Conservation (phyloP, 2,888 invertebrate genomes). For the Thelaira solivaga region DNA sequence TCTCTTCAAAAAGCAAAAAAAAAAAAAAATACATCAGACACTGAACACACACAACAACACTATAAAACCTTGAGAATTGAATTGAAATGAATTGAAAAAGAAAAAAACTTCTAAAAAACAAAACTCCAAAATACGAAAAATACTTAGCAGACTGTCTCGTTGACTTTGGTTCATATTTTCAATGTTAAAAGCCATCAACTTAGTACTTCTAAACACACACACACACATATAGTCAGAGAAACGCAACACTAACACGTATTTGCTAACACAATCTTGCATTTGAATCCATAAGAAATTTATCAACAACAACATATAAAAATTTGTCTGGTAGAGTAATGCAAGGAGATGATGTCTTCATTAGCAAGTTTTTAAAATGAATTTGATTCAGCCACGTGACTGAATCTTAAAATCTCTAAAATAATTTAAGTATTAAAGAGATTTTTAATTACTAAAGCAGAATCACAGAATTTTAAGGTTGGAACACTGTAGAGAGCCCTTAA, state of each 20-base stretch:
- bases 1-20: too few relatives aligned
- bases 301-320: slow-evolving; percentile 42
- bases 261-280: background rate
- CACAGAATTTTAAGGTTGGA: too few relatives aligned
- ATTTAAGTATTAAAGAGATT: too few relatives aligned
- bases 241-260: background rate
- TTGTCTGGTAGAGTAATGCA: slow-evolving; percentile 53
- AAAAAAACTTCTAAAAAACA: background rate
- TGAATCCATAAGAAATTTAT: slow-evolving; percentile 8
- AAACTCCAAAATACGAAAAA: slow-evolving; percentile 15
- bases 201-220: background rate
- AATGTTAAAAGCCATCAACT: slow-evolving; percentile 53
- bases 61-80: slow-evolving; percentile 3
- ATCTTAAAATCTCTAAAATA: background rate
- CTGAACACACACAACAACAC: background rate
- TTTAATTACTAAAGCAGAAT: too few relatives aligned
- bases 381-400: slow-evolving; percentile 6
- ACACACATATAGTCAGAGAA: background rate
- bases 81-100: background rate
- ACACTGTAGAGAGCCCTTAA: too few relatives aligned
- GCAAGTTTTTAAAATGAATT: slow-evolving; percentile 45
- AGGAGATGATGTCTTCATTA: slow-evolving; percentile 58
- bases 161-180: slow-evolving; percentile 61
- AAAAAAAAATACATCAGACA: slow-evolving; percentile 40
- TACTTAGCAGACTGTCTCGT: slow-evolving; percentile 50